phyloP scores from a whole-genome alignment of 2,797 vertebrate species.

The Hydrocynus forskahlii region DNA sequence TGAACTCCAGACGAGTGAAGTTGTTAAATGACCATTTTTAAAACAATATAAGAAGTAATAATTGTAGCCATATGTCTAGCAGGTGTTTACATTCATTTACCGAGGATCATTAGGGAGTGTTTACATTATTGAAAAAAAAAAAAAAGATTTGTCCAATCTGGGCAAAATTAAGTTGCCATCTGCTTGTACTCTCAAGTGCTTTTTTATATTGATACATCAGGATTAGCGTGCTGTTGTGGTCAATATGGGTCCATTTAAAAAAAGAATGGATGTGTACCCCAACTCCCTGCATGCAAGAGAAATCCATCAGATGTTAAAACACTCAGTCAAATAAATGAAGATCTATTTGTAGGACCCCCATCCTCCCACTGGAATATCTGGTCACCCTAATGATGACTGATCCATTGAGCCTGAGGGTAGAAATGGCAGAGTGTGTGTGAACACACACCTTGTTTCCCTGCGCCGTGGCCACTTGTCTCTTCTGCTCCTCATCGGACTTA shows the following conservation, averaged over 20 bases:
- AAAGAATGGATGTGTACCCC: not conserved
- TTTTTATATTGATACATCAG: no score
- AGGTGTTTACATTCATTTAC: no score
- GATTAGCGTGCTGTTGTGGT: no score
- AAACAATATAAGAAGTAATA: no score
- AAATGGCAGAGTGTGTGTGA: not conserved
- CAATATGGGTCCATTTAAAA: not conserved
- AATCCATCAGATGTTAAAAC: not conserved
- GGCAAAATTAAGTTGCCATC: no score
- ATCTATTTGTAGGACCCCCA: not conserved
- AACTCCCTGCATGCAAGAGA: not conserved
- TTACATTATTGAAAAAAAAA: no score
- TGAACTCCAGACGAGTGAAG: no score
- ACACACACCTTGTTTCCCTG: slow-evolving; percentile 90
- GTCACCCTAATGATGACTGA: not conserved
- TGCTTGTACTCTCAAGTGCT: no score
- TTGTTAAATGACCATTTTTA: no score
- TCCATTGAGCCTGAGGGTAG: not conserved
- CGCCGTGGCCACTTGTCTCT: slow-evolving; percentile 93
- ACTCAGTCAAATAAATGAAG: not conserved
- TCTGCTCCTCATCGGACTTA: slow-evolving; percentile 92
- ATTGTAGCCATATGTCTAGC: no score
- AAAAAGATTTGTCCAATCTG: no score
- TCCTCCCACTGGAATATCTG: not conserved
- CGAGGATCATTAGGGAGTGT: no score